Conservation (phyloP, 2,888 invertebrate genomes). For the Troides aeacus region DNA sequence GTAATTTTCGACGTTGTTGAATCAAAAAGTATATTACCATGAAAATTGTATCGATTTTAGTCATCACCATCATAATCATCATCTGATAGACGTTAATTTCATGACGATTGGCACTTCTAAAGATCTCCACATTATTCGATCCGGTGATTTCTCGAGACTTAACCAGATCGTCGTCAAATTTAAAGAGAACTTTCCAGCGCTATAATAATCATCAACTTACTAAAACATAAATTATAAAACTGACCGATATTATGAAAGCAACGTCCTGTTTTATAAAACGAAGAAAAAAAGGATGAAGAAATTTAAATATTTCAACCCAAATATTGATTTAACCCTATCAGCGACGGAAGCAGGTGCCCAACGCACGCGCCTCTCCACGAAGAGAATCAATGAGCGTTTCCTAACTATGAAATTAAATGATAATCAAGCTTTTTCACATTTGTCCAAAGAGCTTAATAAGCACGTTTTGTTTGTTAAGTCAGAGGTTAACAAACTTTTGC, state of each 20-base stretch:
- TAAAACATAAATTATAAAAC: background rate
- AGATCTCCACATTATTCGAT: too few species aligned
- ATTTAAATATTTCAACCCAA: constrained; percentile 73
- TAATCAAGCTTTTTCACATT: constrained; percentile 75
- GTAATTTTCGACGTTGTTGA: too few species aligned
- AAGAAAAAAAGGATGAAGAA: constrained; percentile 55
- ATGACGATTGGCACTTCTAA: too few species aligned
- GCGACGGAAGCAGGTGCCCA: constrained; percentile 75
- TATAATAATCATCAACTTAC: too few species aligned
- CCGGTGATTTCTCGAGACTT: too few species aligned
- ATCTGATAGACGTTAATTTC: too few species aligned
- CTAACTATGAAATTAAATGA: constrained; percentile 80
- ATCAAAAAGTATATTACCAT: too few species aligned
- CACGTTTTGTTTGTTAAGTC: constrained; percentile 54
- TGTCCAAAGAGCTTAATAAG: constrained; percentile 71
- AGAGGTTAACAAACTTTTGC: constrained; percentile 48
- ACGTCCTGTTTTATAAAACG: constrained; percentile 1
- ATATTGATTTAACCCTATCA: constrained; percentile 80
- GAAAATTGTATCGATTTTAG: too few species aligned
- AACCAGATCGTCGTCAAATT: too few species aligned
- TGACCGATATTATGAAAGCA: background rate
- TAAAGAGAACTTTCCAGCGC: too few species aligned
- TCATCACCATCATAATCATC: too few species aligned
- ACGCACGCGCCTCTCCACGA: constrained; percentile 63
- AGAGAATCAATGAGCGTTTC: constrained; percentile 72